A percentile compares a stretch with the other conserved stretches of the same genome.
Evolutionary conservation across 2,888 invertebrate species (phyloP).

Genomic region (Apotomis capreana): DNA sequence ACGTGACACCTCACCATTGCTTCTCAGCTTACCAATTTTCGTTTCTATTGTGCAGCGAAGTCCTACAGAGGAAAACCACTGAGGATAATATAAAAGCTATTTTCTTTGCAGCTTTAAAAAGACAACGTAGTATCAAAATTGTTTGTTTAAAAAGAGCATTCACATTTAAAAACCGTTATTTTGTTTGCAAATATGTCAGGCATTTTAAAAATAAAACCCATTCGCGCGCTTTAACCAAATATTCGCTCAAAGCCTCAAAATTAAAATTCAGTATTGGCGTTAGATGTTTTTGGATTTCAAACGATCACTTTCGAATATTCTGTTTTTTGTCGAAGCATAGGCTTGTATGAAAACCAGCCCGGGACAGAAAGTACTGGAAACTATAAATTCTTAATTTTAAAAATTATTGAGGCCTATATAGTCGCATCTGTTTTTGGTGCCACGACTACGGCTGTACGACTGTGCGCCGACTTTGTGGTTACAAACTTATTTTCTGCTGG

Average conservation of each 20-base stretch:
- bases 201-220: not conserved
- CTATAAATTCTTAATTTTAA: no score
- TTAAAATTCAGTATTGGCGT: not conserved
- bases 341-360: no score
- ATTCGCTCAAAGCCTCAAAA: not conserved
- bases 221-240: not conserved
- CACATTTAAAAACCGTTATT: not conserved
- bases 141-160: not conserved
- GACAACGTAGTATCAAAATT: not conserved
- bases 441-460: no score
- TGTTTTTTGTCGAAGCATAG: no score
- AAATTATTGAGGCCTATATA: no score
- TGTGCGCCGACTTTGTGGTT: no score
- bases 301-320: no score
- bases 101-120: not conserved
- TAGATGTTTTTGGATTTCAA: not conserved
- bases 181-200: not conserved
- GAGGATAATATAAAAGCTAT: not conserved
- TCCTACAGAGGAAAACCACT: constrained; percentile 2
- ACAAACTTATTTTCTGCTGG: no score
- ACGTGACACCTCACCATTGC: not conserved
- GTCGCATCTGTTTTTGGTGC: no score
- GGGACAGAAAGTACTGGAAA: no score
- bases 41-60: not conserved
- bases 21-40: not conserved